Evolutionary conservation across 1,140 invertebrate genomes (phyloP), one percentile per base, ranked within the genome.

Genomic region (Armadillidium nasatum): DNA sequence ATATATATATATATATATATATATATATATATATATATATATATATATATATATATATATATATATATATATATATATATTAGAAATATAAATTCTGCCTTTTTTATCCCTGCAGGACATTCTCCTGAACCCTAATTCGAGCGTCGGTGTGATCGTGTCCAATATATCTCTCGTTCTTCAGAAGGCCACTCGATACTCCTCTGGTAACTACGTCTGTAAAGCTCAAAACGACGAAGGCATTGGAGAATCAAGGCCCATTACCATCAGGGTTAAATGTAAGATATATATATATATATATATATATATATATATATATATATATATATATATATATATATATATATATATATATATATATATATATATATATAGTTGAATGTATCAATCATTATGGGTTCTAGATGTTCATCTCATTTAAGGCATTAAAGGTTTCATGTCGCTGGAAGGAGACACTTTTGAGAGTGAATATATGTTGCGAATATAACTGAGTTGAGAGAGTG

Each of bases 191-290:
- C 84, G 88, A 78, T 85, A 85, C 73, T 87, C 87, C 73, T 87
- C 88, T 0, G 89, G 89, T 7, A 89, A 89, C 81, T 96, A 95
- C 84, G 92, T 87, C 43, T 91, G 89, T 81, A 84, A 87, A 11
- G 89, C 88, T 7, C 85, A 84, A 69, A 90, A 91, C 82, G 81
- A 83, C 43, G 85, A 89, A 82, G 87, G 88, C 11, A 87, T 88
- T 80, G 88, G 88, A 7, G 81, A 82, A 22, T 89, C 88, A 81
- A 81, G 81, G 33, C 72, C 79, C n/a, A 75, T 84, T 67, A 87
- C 88, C 76, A 86, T 95, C 21, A 88, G 92, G 82, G 91, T 95
- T 82, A 90, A 93, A 85, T 95, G 83, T 83, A 76, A 82, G 82
- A 81, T 33, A 15, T 10, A 21, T 33, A 21, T 10, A 70, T 60